Evolutionary conservation across 2,113 vertebrate genomes (phyloP).

Genomic region (Xiphorhynchus elegans): DNA sequence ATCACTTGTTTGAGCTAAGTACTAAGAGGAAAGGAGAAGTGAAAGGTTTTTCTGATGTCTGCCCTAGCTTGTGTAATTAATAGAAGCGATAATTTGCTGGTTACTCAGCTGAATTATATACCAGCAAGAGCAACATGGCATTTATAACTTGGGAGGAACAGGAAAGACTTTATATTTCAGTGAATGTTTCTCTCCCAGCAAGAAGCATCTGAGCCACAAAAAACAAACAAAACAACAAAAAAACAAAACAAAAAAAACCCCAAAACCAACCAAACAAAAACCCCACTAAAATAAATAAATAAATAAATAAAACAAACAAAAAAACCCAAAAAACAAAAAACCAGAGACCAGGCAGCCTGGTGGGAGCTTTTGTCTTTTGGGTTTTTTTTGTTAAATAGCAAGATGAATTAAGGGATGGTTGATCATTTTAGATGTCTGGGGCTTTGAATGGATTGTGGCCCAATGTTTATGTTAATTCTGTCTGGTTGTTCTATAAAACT

Average conservation of each 20-base stretch:
- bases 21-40: not conserved
- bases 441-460: not conserved
- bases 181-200: not conserved
- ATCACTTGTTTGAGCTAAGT: not conserved
- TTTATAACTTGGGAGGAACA: conserved; percentile 12
- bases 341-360: not conserved
- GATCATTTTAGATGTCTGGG: not conserved
- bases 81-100: not conserved
- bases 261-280: too few relatives aligned
- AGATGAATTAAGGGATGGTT: not conserved
- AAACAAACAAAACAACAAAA: not conserved
- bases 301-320: too few relatives aligned
- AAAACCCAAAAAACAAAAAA: not conserved
- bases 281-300: too few relatives aligned
- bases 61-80: not conserved
- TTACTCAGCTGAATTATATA: not conserved
- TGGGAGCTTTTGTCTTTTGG: not conserved
- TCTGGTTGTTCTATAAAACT: not conserved
- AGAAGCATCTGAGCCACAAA: conserved; percentile 18
- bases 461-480: not conserved
- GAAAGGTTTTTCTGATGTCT: not conserved
- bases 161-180: not conserved
- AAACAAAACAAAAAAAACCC: not conserved
- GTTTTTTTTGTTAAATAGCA: not conserved
- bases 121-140: not conserved